Evolutionary conservation across 2,113 vertebrate genomes (phyloP), one percentile per base, ranked within the genome.

Genomic region (Varanus komodoensis): DNA sequence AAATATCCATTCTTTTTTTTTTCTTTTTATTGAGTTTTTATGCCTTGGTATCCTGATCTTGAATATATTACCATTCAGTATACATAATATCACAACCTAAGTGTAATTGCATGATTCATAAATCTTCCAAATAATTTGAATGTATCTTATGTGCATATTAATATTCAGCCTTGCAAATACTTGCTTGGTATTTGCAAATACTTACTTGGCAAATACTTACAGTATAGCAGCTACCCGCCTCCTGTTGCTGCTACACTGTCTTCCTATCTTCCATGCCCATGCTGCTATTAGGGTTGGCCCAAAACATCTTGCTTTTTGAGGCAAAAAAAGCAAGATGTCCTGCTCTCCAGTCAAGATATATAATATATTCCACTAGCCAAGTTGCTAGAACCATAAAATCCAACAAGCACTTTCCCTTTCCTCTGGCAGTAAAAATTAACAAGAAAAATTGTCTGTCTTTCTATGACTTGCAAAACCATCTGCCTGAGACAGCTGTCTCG

Each of bases 31-130:
- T n/a, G 19, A 17, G 69, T 1, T 73, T 86, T 78, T 50, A n/a
- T 75, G 0, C 0, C 1, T 44, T 89, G 44, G 44, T 6, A 86
- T 74, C 48, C 48, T 86, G 74, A 67, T 67, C 79, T 54, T 87
- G 57, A 79, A 79, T 38, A 67, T 38, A 79, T 67, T 48, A 27
- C 48, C 34, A n/a, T 79, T 87, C 25, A 14, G 52, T 75, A 61
- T 32, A 44, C 19, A 7, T 5, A 64, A 61, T 14, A 44, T 9
- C 57, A 78, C 54, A 87, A 7, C 75, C 57, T 78, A 64, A 78
- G 67, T 78, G 27, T 85, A 29, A 71, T 27, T n/a, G 21, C 8
- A 44, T 14, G 29, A 50, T 85, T 85, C 17, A 25, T 6, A 61
- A 87, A 77, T 38, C 50, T 54, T 54, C 69, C 8, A 34, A 57